Percentiles rank a stretch among this genome's conserved stretches.
Evolutionary conservation across 2,113 vertebrate species (phyloP).

Genomic region (Poecilia latipinna): DNA sequence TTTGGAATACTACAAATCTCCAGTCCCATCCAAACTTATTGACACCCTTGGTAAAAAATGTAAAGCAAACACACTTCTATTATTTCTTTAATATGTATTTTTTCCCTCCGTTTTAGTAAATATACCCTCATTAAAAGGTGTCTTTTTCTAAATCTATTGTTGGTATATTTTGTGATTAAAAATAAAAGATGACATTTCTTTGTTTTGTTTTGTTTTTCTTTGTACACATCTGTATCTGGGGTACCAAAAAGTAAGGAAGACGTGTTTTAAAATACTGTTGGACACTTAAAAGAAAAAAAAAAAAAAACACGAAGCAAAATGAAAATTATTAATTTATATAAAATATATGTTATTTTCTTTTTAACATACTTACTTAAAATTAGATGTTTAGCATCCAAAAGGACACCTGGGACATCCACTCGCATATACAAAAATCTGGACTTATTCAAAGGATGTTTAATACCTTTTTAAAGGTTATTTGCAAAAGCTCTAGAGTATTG

Average conservation of each 20-base stretch:
- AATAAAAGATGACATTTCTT: no score
- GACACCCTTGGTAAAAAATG: not conserved
- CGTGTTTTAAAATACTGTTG: not conserved
- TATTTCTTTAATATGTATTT: no score
- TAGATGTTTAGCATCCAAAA: no score
- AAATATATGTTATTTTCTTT: not conserved
- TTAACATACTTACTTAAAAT: no score
- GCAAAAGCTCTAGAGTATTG: no score
- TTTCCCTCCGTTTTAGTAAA: not conserved
- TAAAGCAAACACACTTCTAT: not conserved
- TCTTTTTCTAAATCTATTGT: not conserved
- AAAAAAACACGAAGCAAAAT: no score
- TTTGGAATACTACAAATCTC: constrained; percentile 37
- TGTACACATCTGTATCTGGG: not conserved
- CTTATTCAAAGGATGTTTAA: no score
- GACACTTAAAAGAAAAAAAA: not conserved
- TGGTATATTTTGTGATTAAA: no score
- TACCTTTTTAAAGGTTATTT: no score
- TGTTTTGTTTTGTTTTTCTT: not conserved
- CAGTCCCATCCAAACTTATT: not conserved
- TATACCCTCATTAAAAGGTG: not conserved
- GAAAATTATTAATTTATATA: not conserved
- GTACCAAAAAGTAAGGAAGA: not conserved
- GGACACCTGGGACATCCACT: not conserved
- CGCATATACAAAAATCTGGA: no score